Percentiles rank a stretch among this genome's conserved stretches.
Conservation (phyloP, 2,113 vertebrate species). For the Serinus canaria region DNA sequence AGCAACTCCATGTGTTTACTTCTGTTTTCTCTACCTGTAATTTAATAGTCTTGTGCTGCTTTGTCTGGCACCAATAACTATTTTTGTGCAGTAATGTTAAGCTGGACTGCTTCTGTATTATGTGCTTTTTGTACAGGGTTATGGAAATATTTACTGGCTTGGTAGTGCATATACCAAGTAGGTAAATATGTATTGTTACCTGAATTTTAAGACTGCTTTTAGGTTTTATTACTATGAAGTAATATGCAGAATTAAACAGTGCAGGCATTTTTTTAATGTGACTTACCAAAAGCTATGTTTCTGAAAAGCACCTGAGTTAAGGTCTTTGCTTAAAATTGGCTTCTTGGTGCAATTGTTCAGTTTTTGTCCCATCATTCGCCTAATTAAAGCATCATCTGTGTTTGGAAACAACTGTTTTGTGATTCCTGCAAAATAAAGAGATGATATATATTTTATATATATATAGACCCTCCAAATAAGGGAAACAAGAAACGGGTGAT, state of each 20-base stretch:
- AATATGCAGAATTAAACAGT: not conserved
- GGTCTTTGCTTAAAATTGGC: conserved; percentile 72
- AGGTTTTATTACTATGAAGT: not conserved
- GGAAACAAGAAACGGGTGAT: not conserved
- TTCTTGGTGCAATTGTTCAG: conserved; percentile 80
- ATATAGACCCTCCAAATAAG: not conserved
- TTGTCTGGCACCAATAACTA: not conserved
- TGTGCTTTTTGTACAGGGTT: not conserved
- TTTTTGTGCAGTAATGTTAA: not conserved
- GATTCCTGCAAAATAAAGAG: conserved; percentile 66
- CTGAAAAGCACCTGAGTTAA: conserved; percentile 73
- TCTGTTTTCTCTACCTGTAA: not conserved
- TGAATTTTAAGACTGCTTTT: not conserved
- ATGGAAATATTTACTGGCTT: not conserved
- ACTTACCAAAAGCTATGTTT: conserved; percentile 69
- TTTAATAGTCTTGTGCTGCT: not conserved
- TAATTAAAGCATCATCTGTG: conserved; percentile 74
- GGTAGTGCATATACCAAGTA: not conserved
- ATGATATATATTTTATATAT: not conserved
- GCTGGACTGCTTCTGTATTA: not conserved
- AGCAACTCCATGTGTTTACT: not conserved
- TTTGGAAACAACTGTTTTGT: conserved; percentile 78
- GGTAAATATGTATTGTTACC: not conserved
- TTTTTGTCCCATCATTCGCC: conserved; percentile 80
- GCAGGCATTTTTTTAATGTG: not conserved